Evolutionary conservation across 2,113 vertebrate species (phyloP).

Genomic region (Callionymus lyra): DNA sequence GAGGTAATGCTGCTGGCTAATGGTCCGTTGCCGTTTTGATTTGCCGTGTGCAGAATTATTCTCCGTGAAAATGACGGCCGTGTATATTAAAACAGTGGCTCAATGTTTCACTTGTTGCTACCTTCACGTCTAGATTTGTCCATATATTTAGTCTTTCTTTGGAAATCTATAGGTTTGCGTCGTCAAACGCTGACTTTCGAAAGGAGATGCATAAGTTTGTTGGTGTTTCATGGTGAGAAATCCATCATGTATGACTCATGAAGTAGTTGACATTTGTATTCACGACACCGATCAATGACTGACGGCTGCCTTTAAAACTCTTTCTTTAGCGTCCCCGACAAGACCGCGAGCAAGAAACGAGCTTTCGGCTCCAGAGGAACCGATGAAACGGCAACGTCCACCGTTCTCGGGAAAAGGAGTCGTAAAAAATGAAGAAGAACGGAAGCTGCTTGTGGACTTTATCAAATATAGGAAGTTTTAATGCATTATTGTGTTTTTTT

Average conservation of each 20-base stretch:
- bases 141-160: no score
- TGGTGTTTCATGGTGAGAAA: neutral
- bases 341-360: slow-evolving; percentile 15
- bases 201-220: no score
- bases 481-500: no score
- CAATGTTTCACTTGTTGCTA: slow-evolving; percentile 3
- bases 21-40: neutral
- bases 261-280: neutral
- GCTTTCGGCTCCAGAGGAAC: slow-evolving; percentile 8
- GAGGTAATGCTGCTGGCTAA: neutral
- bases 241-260: neutral
- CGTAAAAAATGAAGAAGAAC: slow-evolving; percentile 24
- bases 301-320: slow-evolving; percentile 5
- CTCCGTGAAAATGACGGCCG: neutral
- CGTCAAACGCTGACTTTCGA: no score
- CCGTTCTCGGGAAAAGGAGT: slow-evolving; percentile 21
- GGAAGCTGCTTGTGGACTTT: no score
- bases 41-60: slow-evolving; percentile 2
- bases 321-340: slow-evolving; percentile 23
- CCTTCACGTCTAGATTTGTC: no score
- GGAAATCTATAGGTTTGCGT: no score
- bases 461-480: no score
- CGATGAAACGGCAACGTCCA: neutral
- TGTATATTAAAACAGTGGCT: slow-evolving; percentile 8
- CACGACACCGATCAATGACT: neutral